Evolutionary conservation across 2,797 vertebrate species (phyloP), one percentile per base, ranked within the genome.

Genomic region (Tympanoctomys barrerae): DNA sequence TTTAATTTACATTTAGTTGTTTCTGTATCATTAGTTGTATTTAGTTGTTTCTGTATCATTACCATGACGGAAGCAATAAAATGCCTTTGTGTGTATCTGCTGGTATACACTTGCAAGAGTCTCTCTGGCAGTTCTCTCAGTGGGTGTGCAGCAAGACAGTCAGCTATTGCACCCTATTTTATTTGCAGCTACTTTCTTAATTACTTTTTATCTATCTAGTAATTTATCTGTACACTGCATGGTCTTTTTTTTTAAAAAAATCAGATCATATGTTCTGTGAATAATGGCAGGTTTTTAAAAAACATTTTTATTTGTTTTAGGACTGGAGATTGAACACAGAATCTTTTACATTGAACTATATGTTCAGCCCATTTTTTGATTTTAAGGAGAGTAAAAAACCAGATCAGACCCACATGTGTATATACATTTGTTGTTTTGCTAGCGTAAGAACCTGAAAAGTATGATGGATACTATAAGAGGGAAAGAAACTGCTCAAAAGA

Each of bases 121-220:
- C 73, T 85, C 49, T 80, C 85, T 14, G 61, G 36, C 24, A 87
- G 49, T 78, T 86, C 52, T 42, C 91, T 92, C 10, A 66, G 14
- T 33, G 33, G 12, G 7, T 12, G 7, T 64, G 94, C 52, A 91
- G 83, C 57, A 90, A 46, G 22, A 24, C 19, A 64, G 18, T 39
- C 84, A 61, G 88, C 39, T 85, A 71, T 90, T 81, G 21, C 21
- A 46, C 64, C 94, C 81, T 61, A 64, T 86, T 36, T 87, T 39
- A 92, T 79, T 57, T 82, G 21, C 7, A 71, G 39, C 39, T 4
- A 46, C 75, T 94, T 95, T 91, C 62, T 78, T 54, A 64, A 89
- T 90, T 18, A 77, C 33, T 46, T 81, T 73, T 94, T 82, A 96
- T 86, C 87, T 18, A 75, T 92, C 10, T 57, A 88, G 77, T 61